Percentiles rank a stretch among this genome's conserved stretches.
phyloP scores from a whole-genome alignment of 2,888 invertebrate genomes.

The Lepas anatifera region DNA sequence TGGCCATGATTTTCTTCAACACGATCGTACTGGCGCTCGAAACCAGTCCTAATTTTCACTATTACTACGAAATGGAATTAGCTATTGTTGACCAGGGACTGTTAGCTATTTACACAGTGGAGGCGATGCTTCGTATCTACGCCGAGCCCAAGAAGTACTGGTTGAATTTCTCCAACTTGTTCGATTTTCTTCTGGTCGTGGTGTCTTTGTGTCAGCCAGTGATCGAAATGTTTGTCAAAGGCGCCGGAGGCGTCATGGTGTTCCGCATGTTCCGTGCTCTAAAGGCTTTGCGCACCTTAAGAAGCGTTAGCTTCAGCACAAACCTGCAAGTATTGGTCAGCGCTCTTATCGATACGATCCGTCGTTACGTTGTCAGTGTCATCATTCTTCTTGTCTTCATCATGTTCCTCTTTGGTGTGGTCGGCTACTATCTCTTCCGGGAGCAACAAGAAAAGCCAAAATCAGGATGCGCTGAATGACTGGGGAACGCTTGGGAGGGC shows the following conservation, averaged over 20 bases:
- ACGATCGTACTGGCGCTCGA: constrained; percentile 25
- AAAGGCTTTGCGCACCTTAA: constrained; percentile 25
- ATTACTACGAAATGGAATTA: not conserved
- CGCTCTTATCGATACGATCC: constrained; percentile 26
- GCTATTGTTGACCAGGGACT: constrained; percentile 22
- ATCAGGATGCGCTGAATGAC: constrained; percentile 22
- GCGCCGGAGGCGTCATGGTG: constrained; percentile 18
- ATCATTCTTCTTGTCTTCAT: constrained; percentile 25
- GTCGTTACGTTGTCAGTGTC: constrained; percentile 26
- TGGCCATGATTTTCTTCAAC: constrained; percentile 25
- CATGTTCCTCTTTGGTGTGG: constrained; percentile 26
- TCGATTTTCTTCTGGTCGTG: constrained; percentile 26
- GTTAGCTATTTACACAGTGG: constrained; percentile 25
- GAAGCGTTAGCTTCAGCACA: constrained; percentile 25
- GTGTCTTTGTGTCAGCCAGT: constrained; percentile 23
- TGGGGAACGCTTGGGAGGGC: constrained; percentile 26
- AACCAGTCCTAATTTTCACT: constrained; percentile 18
- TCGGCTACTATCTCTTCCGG: constrained; percentile 26
- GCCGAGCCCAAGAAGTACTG: constrained; percentile 26
- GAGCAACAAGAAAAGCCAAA: constrained; percentile 15
- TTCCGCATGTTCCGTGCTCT: constrained; percentile 24
- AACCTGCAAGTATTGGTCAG: constrained; percentile 25
- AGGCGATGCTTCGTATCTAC: constrained; percentile 26
- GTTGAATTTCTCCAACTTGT: constrained; percentile 25
- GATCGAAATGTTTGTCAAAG: not conserved